Base-by-base conservation (phyloP, 2,797 vertebrate genomes). In the Argentina silus region DNA sequence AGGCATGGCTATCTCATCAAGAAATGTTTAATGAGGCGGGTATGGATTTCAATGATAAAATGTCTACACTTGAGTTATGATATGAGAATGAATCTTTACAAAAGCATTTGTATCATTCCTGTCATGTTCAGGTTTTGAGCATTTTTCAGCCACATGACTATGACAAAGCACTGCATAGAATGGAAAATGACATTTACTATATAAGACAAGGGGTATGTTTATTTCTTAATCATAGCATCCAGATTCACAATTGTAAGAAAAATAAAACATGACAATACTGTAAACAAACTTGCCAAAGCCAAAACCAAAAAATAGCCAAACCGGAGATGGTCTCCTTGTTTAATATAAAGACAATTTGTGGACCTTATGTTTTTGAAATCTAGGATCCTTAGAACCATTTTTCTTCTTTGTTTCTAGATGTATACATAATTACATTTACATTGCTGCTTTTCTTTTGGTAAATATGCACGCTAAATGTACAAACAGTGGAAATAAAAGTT, bases 401-500 rank as follows among this genome's bases (percentile, higher is more conserved):
- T 90, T 90, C 89, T 86, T 89, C 88, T 89, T 84, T 89, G 87
- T 83, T 85, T 85, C 63, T 90, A 86, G 69, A 89, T 78, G 78
- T 90, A 83, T 91, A 91, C 56, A 44, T 45, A 42, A 43, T 91
- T 91, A 90, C 89, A 82, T 74, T n/a, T 53, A 55, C 67, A 60
- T 69, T 89, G 80, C 67, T 21, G 77, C 83, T 92, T 89, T 73
- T 77, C 27, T 88, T 89, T 90, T 86, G 89, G 88, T 56, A 21
- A 19, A 86, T 85, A 87, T 90, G 91, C 92, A 92, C 81, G 90
- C 87, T 91, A 86, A 85, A 84, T 91, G 90, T 91, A 83, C 80
- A 84, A 88, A 89, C 86, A 86, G 79, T 91, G 85, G 80, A 89
- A 92, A 92, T 93, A 92, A 91, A 93, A 88, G 88, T 90, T 88